Conservation (phyloP, 2,797 vertebrate genomes). For the Hemibagrus guttatus region DNA sequence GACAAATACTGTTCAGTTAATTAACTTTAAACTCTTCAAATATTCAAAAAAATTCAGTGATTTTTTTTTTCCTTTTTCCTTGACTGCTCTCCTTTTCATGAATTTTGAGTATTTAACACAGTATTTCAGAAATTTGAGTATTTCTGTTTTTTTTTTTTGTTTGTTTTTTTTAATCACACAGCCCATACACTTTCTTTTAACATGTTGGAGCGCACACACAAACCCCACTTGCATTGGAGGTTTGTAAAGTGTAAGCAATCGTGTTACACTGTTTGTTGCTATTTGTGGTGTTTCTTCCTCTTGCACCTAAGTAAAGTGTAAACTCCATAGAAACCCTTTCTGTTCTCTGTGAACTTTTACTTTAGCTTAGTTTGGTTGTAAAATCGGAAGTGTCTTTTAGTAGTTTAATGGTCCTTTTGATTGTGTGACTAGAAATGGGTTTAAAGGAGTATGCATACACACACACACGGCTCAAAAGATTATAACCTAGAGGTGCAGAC, state of each 20-base stretch:
- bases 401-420: background rate
- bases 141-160: no score
- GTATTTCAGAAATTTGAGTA: no score
- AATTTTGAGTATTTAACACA: background rate
- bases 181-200: background rate
- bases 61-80: no score
- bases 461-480: background rate
- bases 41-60: background rate
- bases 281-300: background rate
- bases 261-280: background rate
- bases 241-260: background rate
- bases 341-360: background rate
- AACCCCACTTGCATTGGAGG: background rate
- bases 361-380: background rate
- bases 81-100: background rate
- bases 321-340: background rate
- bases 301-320: background rate
- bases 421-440: background rate
- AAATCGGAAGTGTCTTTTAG: background rate
- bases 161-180: no score
- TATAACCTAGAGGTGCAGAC: no score
- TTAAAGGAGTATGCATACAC: background rate
- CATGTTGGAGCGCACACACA: background rate
- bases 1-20: background rate
- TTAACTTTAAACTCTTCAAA: background rate